Percentiles rank a stretch among this genome's conserved stretches.
Conservation (phyloP, 2,888 invertebrate species). For the Allacma fusca region DNA sequence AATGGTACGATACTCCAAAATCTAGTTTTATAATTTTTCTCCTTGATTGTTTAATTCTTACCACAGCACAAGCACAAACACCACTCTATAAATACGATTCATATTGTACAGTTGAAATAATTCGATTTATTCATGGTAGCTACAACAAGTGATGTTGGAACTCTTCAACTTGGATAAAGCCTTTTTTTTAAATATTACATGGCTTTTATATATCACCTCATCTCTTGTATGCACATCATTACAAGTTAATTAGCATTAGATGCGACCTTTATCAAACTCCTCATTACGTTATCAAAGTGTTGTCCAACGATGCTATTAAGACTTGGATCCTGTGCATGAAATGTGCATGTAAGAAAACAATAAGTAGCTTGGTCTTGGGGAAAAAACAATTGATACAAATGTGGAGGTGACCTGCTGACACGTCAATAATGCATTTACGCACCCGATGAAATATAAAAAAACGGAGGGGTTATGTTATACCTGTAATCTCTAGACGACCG, state of each 20-base stretch:
- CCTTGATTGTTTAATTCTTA: background rate
- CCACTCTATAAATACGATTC: background rate
- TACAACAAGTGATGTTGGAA: background rate
- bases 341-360: too few species aligned
- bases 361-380: too few species aligned
- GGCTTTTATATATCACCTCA: constrained; percentile 20
- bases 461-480: too few species aligned
- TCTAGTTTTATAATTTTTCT: background rate
- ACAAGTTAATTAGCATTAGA: constrained; percentile 1
- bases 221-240: background rate
- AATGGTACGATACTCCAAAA: too few species aligned
- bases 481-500: too few species aligned
- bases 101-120: background rate
- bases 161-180: background rate
- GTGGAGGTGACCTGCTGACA: constrained; percentile 8
- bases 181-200: background rate
- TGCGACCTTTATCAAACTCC: background rate
- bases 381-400: background rate
- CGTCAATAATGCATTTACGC: background rate
- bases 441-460: too few species aligned
- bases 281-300: constrained; percentile 13
- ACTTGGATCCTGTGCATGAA: too few species aligned
- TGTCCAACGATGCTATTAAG: too few species aligned
- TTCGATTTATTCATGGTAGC: background rate
- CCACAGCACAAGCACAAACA: background rate